Evolutionary conservation across 92 coral and sea anemone genomes (phyloP).

Genomic region (Phymanthus crucifer): DNA sequence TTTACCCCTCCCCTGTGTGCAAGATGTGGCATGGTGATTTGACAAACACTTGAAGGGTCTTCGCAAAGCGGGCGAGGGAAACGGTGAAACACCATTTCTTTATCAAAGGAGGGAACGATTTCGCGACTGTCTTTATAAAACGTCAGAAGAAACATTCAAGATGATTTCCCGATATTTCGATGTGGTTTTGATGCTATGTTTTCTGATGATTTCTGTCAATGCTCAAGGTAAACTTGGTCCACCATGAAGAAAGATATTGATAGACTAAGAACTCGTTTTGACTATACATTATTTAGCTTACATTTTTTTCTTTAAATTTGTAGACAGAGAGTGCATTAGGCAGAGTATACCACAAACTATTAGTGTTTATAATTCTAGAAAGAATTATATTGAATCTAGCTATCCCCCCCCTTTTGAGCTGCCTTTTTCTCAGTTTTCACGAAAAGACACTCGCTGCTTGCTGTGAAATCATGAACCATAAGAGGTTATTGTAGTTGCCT

Average conservation of each 20-base stretch:
- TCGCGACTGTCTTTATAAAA: not conserved
- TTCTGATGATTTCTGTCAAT: not conserved
- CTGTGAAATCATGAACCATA: too few species aligned
- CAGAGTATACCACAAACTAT: too few species aligned
- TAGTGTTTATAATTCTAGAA: too few species aligned
- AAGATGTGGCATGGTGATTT: not conserved
- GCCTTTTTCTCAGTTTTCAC: too few species aligned
- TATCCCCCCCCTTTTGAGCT: too few species aligned
- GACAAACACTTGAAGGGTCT: not conserved
- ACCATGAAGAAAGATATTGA: not conserved
- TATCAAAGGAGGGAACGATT: not conserved
- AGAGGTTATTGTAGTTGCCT: too few species aligned
- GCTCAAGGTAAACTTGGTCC: not conserved
- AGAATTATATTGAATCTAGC: too few species aligned
- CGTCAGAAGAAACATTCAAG: not conserved
- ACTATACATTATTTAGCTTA: not conserved
- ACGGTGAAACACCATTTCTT: not conserved
- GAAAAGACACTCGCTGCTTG: too few species aligned
- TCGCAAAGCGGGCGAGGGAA: not conserved
- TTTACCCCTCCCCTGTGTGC: not conserved
- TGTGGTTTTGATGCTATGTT: not conserved
- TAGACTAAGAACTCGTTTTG: not conserved
- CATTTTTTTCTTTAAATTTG: too few species aligned
- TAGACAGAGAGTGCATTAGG: too few species aligned
- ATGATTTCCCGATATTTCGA: not conserved